Conservation (phyloP, 1,140 invertebrate genomes). For the Pentalonia nigronervosa region DNA sequence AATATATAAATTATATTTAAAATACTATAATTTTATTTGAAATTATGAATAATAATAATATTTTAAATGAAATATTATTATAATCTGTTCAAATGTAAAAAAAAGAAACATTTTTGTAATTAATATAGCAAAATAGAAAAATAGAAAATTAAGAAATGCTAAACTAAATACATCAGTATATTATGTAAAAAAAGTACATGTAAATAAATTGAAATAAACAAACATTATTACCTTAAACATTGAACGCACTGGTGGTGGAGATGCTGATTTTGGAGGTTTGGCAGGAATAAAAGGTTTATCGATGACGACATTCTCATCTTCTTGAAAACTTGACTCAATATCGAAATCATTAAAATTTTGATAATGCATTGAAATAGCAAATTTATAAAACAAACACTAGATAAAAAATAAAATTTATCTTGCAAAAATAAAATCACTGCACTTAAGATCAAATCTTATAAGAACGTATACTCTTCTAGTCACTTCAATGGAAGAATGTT, state of each 20-base stretch:
- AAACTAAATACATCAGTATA: neutral
- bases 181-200: neutral
- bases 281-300: slow-evolving; percentile 48
- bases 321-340: slow-evolving; percentile 53
- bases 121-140: neutral
- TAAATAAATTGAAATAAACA: neutral
- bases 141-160: neutral
- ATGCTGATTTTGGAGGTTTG: slow-evolving; percentile 23
- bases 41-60: neutral
- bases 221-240: slow-evolving; percentile 47
- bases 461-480: slow-evolving; percentile 26
- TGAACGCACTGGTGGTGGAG: slow-evolving; percentile 40
- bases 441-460: slow-evolving; percentile 18
- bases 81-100: neutral
- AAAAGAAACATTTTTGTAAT: neutral
- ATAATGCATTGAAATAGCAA: slow-evolving; percentile 32
- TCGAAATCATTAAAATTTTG: slow-evolving; percentile 55
- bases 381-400: neutral
- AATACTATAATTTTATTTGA: neutral
- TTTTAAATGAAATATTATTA: neutral
- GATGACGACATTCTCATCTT: slow-evolving; percentile 50
- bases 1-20: neutral
- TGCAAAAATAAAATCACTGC: slow-evolving; percentile 17
- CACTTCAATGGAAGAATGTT: neutral
- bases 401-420: slow-evolving; percentile 6